Percentiles rank a stretch among this genome's conserved stretches.
These are phyloP conservation scores for Acanthosoma haemorrhoidale DNA, from an alignment of 2,888 invertebrate genomes.

Conservation along the genomic window DNA sequence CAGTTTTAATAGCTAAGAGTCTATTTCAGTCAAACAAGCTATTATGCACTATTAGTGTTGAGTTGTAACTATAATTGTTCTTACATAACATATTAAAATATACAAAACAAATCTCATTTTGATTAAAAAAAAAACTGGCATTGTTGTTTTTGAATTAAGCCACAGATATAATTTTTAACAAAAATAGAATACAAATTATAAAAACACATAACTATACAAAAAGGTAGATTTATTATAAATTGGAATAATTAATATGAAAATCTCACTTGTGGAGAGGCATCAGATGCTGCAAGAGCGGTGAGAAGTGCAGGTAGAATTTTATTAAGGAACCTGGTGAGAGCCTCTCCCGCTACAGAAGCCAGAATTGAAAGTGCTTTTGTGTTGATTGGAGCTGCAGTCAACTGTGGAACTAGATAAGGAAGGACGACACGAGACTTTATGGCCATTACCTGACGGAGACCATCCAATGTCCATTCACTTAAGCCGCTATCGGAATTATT, in stretches of 20 bases:
- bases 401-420: conserved; percentile 91
- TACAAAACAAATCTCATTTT: too few species aligned
- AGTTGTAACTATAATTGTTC: too few species aligned
- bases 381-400: conserved; percentile 84
- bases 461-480: conserved; percentile 90
- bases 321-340: conserved; percentile 81
- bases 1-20: too few species aligned
- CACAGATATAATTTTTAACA: too few species aligned
- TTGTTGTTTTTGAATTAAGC: too few species aligned
- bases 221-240: too few species aligned
- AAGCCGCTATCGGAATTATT: conserved; percentile 71
- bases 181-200: too few species aligned
- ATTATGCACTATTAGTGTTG: too few species aligned
- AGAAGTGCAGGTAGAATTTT: conserved; percentile 90
- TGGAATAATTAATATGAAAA: neutral
- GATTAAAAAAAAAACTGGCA: neutral
- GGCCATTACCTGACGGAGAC: conserved; percentile 92
- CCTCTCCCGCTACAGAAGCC: conserved; percentile 90
- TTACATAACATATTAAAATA: too few species aligned
- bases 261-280: conserved; percentile 51
- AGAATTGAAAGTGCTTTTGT: conserved; percentile 89
- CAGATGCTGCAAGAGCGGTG: conserved; percentile 64
- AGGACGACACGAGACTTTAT: conserved; percentile 92
- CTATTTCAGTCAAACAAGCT: too few species aligned
- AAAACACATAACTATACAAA: too few species aligned